phyloP scores from a whole-genome alignment of 2,113 vertebrate species.

The Megalops atlanticus region DNA sequence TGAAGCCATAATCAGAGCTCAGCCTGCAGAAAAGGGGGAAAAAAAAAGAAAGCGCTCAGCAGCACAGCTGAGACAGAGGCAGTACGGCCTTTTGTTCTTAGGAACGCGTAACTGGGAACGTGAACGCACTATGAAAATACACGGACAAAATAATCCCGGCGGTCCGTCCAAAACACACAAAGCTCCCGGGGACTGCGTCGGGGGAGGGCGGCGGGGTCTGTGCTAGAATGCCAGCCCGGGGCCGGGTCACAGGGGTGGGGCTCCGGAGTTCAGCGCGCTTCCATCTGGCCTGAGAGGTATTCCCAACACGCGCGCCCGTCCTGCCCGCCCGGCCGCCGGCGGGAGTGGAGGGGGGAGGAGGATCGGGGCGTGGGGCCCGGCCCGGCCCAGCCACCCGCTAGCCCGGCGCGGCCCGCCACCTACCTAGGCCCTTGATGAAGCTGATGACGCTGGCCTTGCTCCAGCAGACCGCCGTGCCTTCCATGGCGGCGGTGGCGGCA shows the following conservation, averaged over 20 bases:
- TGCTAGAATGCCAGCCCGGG: neutral
- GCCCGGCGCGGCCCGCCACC: constrained; percentile 67
- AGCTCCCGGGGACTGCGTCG: neutral
- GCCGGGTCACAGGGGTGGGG: neutral
- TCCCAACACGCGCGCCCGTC: constrained; percentile 30
- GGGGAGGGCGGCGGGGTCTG: too few species aligned
- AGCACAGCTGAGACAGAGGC: neutral
- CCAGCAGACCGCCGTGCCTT: constrained; percentile 87
- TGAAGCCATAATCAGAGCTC: too few species aligned
- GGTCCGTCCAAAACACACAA: neutral
- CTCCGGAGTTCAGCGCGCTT: neutral
- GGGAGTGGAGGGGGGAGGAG: neutral
- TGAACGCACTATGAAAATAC: too few species aligned
- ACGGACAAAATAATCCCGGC: neutral
- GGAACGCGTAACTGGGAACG: neutral
- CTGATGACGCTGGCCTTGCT: constrained; percentile 87
- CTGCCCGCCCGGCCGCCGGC: neutral
- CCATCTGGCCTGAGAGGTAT: constrained; percentile 35
- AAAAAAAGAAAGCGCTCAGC: too few species aligned
- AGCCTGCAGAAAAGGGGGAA: too few species aligned
- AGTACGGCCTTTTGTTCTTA: neutral
- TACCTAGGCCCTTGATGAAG: constrained; percentile 95
- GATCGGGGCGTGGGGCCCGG: constrained; percentile 31
- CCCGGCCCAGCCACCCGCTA: neutral
- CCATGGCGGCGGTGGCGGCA: constrained; percentile 73